Evolutionary conservation across 2,113 vertebrate genomes (phyloP), one percentile per base, ranked within the genome.

Genomic region (Gambusia affinis): DNA sequence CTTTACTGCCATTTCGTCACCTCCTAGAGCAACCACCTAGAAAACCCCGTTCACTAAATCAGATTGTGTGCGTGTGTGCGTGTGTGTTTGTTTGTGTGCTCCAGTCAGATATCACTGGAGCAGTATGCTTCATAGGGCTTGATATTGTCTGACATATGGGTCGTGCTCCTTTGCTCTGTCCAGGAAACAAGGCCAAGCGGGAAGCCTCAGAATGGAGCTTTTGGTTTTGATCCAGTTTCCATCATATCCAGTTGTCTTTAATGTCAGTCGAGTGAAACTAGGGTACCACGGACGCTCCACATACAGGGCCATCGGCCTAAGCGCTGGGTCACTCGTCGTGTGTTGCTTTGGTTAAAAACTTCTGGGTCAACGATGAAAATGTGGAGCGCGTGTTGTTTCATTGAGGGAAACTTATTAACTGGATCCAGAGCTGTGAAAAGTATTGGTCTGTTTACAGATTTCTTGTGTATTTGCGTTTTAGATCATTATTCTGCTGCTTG

Each of bases 91-190:
- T 72, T 60, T 30, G 60, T 63, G 68, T 4, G 64, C 42, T 70
- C 39, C 64, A 63, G 75, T 89, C 87, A 86, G 78, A 86, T 73
- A 89, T 80, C 84, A 81, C 88, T 87, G 73, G 81, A 87, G 84
- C 75, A 80, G 65, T 77, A 90, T 82, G 91, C 90, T 89, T 93
- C 90, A 88, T 67, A 83, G 89, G 88, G 80, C 90, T 81, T 89
- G 86, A 78, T 79, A 82, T 91, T 90, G 89, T 90, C 86, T 85
- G 87, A 91, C 92, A 94, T 93, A 93, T 93, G 93, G 93, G 86
- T 86, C 89, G 83, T 77, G 71, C 83, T 88, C 65, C 81, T 88
- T 77, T 67, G 75, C 87, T 86, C 89, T 76, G 89, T 91, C 88
- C 91, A 91, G 85, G 89, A 93, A 93, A 89, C 76, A 84, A 78